Conservation (phyloP, 2,113 vertebrate genomes). For the Dasyprocta punctata region DNA sequence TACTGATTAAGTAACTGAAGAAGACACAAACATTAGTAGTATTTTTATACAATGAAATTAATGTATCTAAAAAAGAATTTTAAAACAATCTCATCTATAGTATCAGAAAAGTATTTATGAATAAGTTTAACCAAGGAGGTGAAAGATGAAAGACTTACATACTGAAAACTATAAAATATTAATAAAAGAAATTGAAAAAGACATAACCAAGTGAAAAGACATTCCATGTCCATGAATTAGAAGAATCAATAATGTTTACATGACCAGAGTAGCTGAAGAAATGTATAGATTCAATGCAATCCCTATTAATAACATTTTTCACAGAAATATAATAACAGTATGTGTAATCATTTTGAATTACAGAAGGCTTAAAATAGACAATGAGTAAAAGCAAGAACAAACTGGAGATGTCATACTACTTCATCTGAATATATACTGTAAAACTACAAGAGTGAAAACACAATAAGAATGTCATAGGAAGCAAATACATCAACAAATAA, state of each 20-base stretch:
- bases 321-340: background rate
- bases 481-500: background rate
- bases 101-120: background rate
- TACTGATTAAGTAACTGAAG: background rate
- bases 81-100: background rate
- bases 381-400: background rate
- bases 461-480: background rate
- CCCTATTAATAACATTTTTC: background rate
- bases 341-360: background rate
- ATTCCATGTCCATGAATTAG: background rate
- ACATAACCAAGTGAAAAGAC: background rate
- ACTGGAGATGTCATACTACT: background rate
- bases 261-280: background rate
- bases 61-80: background rate
- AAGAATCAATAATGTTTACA: background rate
- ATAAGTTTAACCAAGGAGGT: background rate
- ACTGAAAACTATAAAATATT: background rate
- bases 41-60: background rate
- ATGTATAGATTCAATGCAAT: background rate
- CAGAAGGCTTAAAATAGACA: background rate
- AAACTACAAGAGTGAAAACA: background rate
- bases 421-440: background rate
- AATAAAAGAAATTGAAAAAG: background rate
- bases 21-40: background rate
- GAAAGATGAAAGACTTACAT: background rate